Evolutionary conservation across 1,140 invertebrate genomes (phyloP).

Genomic region (Tenebrio molitor): DNA sequence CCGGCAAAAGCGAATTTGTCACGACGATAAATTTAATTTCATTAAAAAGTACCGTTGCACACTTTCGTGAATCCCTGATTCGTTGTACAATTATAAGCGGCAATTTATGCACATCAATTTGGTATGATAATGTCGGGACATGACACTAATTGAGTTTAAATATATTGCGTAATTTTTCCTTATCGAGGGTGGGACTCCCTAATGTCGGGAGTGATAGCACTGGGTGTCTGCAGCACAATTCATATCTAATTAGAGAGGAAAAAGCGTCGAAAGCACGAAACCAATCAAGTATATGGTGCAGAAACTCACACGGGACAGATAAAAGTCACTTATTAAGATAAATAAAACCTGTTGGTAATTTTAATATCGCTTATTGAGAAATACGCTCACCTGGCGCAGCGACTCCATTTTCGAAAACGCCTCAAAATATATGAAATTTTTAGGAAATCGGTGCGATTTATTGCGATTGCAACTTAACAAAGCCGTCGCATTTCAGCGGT

Average conservation of each 20-base stretch:
- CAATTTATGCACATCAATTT: conserved; percentile 31
- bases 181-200: conserved; percentile 20
- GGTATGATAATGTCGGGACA: conserved; percentile 19
- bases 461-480: conserved; percentile 33
- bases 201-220: conserved; percentile 10
- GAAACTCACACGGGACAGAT: conserved; percentile 45
- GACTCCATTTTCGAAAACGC: conserved; percentile 20
- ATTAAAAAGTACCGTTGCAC: conserved; percentile 20
- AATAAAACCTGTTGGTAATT: conserved; percentile 45
- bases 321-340: conserved; percentile 51
- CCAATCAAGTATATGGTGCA: conserved; percentile 49
- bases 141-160: conserved; percentile 43
- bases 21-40: conserved; percentile 34
- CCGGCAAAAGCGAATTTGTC: conserved; percentile 31
- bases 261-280: conserved; percentile 46
- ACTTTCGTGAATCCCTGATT: conserved; percentile 29
- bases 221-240: conserved; percentile 24
- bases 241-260: conserved; percentile 45
- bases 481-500: conserved; percentile 16
- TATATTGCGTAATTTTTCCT: conserved; percentile 49
- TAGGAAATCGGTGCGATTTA: conserved; percentile 13
- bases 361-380: conserved; percentile 44
- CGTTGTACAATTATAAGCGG: conserved; percentile 28
- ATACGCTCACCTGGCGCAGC: conserved; percentile 28
- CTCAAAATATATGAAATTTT: conserved; percentile 22